Percentiles rank a stretch among this genome's conserved stretches.
phyloP scores from a whole-genome alignment of 2,888 invertebrate genomes.

The Ornithoptera alexandrae region DNA sequence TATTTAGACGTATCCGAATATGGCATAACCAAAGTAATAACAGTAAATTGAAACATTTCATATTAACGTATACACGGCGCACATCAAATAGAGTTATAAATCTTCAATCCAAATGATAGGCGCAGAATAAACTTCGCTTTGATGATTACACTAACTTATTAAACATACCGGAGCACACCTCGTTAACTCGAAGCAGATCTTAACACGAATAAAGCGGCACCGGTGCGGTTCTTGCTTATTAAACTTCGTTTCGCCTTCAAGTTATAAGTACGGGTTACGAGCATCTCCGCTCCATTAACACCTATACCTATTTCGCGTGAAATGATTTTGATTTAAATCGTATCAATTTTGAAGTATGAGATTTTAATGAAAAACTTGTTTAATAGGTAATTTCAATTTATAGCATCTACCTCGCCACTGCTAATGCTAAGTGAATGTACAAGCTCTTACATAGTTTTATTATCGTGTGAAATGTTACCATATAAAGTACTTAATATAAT shows the following conservation, averaged over 20 bases:
- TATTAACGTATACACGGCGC: conserved; percentile 10
- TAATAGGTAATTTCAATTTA: not conserved
- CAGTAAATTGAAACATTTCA: conserved; percentile 12
- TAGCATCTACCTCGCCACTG: too few species aligned
- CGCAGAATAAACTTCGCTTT: conserved; percentile 35
- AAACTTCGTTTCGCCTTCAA: conserved; percentile 50
- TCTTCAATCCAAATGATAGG: conserved; percentile 28
- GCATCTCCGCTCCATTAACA: conserved; percentile 36
- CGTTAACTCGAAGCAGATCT: conserved; percentile 41
- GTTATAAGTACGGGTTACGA: conserved; percentile 37
- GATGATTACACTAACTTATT: conserved; percentile 36
- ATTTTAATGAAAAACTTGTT: not conserved
- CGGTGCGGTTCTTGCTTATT: conserved; percentile 60
- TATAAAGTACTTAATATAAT: too few species aligned
- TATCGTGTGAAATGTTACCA: too few species aligned
- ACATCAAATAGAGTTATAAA: conserved; percentile 27
- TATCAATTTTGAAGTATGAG: conserved; percentile 11
- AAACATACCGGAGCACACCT: conserved; percentile 39
- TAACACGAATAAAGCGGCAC: conserved; percentile 48
- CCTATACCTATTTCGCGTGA: conserved; percentile 32
- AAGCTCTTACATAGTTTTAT: too few species aligned
- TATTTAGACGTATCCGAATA: not conserved
- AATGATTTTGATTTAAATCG: conserved; percentile 29
- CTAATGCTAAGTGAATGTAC: too few species aligned
- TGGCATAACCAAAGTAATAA: conserved; percentile 13